Conservation (phyloP, 2,113 vertebrate genomes). For the Zootoca vivipara region DNA sequence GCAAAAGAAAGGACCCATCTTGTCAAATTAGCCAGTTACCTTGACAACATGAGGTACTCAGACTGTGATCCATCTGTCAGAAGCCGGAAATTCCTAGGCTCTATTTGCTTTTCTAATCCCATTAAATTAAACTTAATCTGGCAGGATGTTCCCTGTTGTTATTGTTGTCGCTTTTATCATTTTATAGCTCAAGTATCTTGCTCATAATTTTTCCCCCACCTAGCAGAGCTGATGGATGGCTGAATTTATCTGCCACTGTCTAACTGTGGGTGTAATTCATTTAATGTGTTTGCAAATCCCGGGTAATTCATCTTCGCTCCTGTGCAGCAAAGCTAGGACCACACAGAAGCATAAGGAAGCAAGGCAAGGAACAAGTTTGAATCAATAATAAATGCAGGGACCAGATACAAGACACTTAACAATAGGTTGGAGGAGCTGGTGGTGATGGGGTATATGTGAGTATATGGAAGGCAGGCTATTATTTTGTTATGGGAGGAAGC, state of each 20-base stretch:
- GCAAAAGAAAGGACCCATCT: background rate
- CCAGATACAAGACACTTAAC: constrained; percentile 34
- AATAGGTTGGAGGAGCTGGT: background rate
- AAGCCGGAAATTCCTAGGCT: constrained; percentile 40
- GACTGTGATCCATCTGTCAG: constrained; percentile 23
- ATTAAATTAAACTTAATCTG: constrained; percentile 59
- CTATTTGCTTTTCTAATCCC: constrained; percentile 53
- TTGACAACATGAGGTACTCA: constrained; percentile 23
- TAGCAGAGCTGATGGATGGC: constrained; percentile 66
- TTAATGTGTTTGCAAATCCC: constrained; percentile 73
- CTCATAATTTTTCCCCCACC: constrained; percentile 34
- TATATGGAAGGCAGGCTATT: background rate
- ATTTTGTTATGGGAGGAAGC: constrained; percentile 13
- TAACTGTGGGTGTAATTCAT: constrained; percentile 76
- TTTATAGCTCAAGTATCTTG: constrained; percentile 45
- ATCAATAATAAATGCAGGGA: constrained; percentile 54
- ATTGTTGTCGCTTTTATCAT: constrained; percentile 55
- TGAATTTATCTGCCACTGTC: constrained; percentile 71
- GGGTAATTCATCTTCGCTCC: constrained; percentile 70
- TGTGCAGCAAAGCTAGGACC: constrained; percentile 23
- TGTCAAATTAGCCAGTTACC: constrained; percentile 13
- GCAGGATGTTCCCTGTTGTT: constrained; percentile 38
- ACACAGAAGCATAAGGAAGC: constrained; percentile 55
- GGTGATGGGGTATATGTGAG: background rate
- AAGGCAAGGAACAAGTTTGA: constrained; percentile 16